Conservation (phyloP, 2,113 vertebrate species). For the Leptocoma aspasia region DNA sequence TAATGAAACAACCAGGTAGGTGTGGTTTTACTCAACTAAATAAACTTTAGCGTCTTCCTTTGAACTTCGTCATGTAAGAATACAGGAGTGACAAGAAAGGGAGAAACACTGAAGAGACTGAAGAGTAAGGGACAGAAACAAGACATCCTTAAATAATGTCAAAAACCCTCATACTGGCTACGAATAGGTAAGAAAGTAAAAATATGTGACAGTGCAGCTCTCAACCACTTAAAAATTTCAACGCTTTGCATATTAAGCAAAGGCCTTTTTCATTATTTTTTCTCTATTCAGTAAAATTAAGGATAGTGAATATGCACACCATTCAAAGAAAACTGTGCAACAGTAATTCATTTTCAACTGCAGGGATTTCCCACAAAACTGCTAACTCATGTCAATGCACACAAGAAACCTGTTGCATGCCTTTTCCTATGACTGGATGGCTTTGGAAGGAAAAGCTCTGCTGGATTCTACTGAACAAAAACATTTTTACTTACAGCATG, state of each 20-base stretch:
- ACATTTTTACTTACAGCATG: background rate
- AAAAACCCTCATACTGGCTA: background rate
- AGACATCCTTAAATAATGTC: background rate
- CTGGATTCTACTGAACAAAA: background rate
- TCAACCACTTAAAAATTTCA: rapidly evolving
- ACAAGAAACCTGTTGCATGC: background rate
- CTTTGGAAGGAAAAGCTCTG: background rate
- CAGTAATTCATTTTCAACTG: background rate
- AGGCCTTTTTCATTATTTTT: background rate
- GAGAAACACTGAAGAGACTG: background rate
- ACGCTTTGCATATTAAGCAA: background rate
- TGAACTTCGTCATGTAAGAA: background rate
- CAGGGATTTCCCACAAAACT: background rate
- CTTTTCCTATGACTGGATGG: background rate
- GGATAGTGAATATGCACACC: background rate
- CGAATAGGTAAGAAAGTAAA: background rate
- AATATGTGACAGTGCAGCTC: background rate
- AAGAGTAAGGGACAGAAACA: background rate
- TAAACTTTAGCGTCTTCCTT: background rate
- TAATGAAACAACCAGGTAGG: background rate
- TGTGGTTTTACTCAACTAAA: background rate
- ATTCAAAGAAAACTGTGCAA: background rate
- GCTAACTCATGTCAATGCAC: background rate
- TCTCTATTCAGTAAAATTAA: background rate
- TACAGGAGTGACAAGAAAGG: background rate